phyloP scores from a whole-genome alignment of 2,797 vertebrate species.

The Remorina albescens region DNA sequence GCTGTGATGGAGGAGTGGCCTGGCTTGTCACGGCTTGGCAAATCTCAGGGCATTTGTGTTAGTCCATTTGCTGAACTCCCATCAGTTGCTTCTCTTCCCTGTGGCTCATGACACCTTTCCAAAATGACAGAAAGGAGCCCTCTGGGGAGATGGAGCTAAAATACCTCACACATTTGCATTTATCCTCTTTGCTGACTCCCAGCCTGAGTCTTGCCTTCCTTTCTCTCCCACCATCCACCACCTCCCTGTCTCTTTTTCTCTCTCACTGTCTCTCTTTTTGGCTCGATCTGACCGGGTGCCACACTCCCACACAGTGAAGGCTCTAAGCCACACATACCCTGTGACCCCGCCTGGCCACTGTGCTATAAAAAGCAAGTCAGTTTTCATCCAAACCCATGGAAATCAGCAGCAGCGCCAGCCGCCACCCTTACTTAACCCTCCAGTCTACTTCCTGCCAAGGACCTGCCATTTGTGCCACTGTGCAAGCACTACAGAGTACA shows the following conservation, averaged over 20 bases:
- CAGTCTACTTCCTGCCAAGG: constrained; percentile 66
- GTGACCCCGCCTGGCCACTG: constrained; percentile 77
- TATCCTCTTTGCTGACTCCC: constrained; percentile 46
- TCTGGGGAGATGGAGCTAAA: constrained; percentile 22
- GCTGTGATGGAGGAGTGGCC: constrained; percentile 46
- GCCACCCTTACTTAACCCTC: constrained; percentile 71
- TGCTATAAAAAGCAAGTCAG: constrained; percentile 78
- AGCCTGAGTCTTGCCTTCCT: constrained; percentile 19
- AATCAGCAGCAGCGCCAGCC: constrained; percentile 75
- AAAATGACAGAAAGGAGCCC: constrained; percentile 31
- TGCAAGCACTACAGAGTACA: constrained; percentile 44
- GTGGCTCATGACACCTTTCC: constrained; percentile 34
- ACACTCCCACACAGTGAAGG: constrained; percentile 73
- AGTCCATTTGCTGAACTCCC: constrained; percentile 43
- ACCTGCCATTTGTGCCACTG: constrained; percentile 57
- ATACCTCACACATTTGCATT: constrained; percentile 30
- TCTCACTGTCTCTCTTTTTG: constrained; percentile 45
- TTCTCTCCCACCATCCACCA: constrained; percentile 30
- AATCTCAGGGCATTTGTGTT: constrained; percentile 38
- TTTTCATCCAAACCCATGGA: constrained; percentile 79
- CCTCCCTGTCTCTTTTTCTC: constrained; percentile 39
- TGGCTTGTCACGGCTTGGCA: constrained; percentile 49
- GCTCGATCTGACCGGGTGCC: constrained; percentile 59
- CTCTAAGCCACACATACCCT: constrained; percentile 75
- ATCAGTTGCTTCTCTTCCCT: constrained; percentile 22